Evolutionary conservation across 2,888 invertebrate species (phyloP).

Genomic region (Brachypterus glaber): DNA sequence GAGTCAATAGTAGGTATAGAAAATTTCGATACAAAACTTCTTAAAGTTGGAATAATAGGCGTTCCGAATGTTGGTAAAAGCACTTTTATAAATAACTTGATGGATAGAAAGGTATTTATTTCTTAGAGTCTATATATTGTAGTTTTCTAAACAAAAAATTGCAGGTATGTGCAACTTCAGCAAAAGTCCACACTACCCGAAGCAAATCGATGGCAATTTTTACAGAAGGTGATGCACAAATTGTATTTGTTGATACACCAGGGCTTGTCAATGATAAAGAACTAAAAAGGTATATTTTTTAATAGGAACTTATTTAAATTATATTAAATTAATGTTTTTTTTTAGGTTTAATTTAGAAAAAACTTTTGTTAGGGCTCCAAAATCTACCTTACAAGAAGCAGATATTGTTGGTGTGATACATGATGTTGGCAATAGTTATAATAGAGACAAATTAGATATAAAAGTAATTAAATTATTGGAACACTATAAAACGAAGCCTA

Average conservation of each 20-base stretch:
- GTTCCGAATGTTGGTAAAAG: constrained; percentile 95
- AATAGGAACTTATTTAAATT: neutral
- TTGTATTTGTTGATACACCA: constrained; percentile 89
- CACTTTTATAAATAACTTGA: constrained; percentile 80
- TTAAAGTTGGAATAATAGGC: constrained; percentile 80
- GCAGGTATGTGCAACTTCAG: constrained; percentile 82
- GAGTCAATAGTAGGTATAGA: neutral
- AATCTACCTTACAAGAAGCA: constrained; percentile 54
- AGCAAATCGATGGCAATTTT: constrained; percentile 62
- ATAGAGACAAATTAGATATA: constrained; percentile 56
- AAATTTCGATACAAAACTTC: constrained; percentile 33
- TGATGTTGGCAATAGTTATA: constrained; percentile 65
- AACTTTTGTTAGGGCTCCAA: constrained; percentile 51
- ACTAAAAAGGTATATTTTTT: constrained; percentile 49
- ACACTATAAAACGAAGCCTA: constrained; percentile 48
- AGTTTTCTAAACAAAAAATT: constrained; percentile 17
- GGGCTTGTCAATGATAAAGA: constrained; percentile 70
- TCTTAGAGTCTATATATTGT: neutral
- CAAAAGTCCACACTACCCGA: constrained; percentile 86
- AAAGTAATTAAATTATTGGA: constrained; percentile 62
- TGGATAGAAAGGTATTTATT: constrained; percentile 60
- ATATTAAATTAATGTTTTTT: constrained; percentile 32
- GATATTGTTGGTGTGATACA: constrained; percentile 81
- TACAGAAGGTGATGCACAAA: constrained; percentile 68
- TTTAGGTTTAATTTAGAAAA: constrained; percentile 47